phyloP scores from a whole-genome alignment of 2,888 invertebrate genomes.

The Drosophila lutescens region DNA sequence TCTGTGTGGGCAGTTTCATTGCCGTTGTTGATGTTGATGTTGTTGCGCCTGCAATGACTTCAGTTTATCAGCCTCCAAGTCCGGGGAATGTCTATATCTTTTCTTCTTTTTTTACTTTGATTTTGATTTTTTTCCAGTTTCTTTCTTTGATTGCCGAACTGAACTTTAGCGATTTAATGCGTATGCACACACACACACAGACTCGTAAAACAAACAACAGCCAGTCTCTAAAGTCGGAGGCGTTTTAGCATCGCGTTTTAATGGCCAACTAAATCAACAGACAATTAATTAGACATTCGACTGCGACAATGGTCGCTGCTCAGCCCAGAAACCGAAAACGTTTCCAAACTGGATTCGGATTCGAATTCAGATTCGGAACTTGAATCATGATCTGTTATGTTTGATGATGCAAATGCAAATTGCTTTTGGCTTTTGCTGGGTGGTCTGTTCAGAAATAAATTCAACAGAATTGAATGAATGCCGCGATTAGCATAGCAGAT shows the following conservation, averaged over 20 bases:
- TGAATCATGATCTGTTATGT: constrained; percentile 49
- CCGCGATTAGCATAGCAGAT: constrained; percentile 66
- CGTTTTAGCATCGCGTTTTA: constrained; percentile 63
- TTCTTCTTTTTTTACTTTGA: constrained; percentile 23
- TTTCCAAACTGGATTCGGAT: constrained; percentile 44
- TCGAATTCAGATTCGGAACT: constrained; percentile 32
- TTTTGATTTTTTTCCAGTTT: constrained; percentile 4
- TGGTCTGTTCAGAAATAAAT: constrained; percentile 48
- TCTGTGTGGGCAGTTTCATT: constrained; percentile 80
- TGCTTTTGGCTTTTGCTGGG: constrained; percentile 63
- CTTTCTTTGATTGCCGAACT: constrained; percentile 75
- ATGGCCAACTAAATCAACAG: constrained; percentile 76
- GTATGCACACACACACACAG: constrained; percentile 58
- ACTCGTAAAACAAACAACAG: constrained; percentile 55
- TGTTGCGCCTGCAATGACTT: constrained; percentile 61
- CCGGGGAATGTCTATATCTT: constrained; percentile 75
- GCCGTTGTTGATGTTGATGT: constrained; percentile 61
- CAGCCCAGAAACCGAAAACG: constrained; percentile 13
- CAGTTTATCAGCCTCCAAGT: constrained; percentile 67
- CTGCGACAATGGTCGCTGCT: constrained; percentile 37
- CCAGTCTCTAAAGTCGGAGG: constrained; percentile 59
- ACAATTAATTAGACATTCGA: constrained; percentile 72
- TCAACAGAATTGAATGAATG: constrained; percentile 32
- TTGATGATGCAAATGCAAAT: constrained; percentile 70
- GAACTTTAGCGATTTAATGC: constrained; percentile 67